These are phyloP conservation scores for Pocillopora verrucosa DNA, from an alignment of 64 coral and sea anemone genomes.

Conservation along the genomic window DNA sequence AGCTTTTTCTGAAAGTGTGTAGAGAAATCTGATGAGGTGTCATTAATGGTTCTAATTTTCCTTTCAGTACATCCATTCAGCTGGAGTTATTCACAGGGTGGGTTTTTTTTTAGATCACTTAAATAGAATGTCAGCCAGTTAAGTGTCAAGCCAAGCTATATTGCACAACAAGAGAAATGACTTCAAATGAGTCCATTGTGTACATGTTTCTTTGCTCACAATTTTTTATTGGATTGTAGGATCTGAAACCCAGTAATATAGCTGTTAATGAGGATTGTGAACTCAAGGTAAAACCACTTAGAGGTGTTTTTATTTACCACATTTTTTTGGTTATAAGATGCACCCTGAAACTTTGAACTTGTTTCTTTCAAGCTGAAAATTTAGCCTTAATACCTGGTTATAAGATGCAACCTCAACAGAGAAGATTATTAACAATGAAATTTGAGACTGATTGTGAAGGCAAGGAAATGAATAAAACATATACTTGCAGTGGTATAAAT, in stretches of 20 bases:
- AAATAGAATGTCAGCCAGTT: background rate
- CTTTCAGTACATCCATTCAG: slow-evolving; percentile 96
- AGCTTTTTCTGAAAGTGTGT: no score
- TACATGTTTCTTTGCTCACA: background rate
- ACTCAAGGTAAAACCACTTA: slow-evolving; percentile 56
- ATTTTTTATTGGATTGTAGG: slow-evolving; percentile 37
- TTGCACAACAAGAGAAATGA: background rate
- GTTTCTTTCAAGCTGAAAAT: no score
- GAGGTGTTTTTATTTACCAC: no score
- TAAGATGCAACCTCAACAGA: no score
- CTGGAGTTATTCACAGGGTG: slow-evolving; percentile 97
- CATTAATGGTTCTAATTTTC: background rate
- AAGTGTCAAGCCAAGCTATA: background rate
- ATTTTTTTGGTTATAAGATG: no score
- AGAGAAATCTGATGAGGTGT: background rate
- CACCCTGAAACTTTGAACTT: no score
- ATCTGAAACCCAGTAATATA: slow-evolving; percentile 97
- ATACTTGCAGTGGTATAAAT: no score
- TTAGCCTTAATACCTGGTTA: no score
- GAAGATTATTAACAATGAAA: no score
- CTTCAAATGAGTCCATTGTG: background rate
- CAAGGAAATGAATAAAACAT: no score
- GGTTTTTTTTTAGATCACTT: background rate
- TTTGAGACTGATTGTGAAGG: no score
- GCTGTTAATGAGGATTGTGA: slow-evolving; percentile 99